Percentiles rank a stretch among this genome's conserved stretches.
These are phyloP conservation scores for Mayetiola destructor DNA, from an alignment of 2,888 invertebrate species.

Conservation along the genomic window DNA sequence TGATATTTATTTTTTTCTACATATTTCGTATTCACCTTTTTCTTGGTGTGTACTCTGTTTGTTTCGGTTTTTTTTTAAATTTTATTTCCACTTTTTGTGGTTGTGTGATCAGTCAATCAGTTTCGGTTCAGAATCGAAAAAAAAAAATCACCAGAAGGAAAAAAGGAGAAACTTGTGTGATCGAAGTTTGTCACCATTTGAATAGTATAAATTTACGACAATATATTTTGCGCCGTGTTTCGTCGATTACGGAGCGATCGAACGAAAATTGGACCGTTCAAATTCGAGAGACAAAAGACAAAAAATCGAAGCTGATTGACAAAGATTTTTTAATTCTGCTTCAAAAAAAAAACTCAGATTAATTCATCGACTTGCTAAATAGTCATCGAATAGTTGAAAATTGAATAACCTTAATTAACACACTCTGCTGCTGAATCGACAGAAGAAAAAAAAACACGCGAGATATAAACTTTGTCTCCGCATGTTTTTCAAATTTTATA, in stretches of 20 bases:
- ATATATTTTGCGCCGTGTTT: not conserved
- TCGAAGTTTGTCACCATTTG: not conserved
- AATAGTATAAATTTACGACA: not conserved
- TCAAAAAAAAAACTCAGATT: slow-evolving; percentile 8
- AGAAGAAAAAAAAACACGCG: not conserved
- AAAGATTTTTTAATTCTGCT: too few species aligned
- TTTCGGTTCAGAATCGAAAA: too few species aligned
- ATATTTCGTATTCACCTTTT: too few species aligned
- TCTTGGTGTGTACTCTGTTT: too few species aligned
- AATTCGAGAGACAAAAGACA: not conserved
- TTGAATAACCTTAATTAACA: not conserved
- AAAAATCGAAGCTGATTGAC: not conserved
- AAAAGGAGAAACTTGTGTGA: too few species aligned
- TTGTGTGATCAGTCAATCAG: too few species aligned
- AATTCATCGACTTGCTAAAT: slow-evolving; percentile 4
- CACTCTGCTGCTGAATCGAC: not conserved
- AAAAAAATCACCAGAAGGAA: too few species aligned
- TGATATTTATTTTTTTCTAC: not conserved
- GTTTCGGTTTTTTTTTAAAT: too few species aligned
- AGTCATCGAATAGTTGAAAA: not conserved
- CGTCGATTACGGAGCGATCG: not conserved
- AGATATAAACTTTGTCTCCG: not conserved
- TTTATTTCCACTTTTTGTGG: too few species aligned
- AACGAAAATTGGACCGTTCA: not conserved
- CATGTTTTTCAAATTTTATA: not conserved